phyloP scores from a whole-genome alignment of 2,113 vertebrate species.

The Tenebrosternarchus preto region DNA sequence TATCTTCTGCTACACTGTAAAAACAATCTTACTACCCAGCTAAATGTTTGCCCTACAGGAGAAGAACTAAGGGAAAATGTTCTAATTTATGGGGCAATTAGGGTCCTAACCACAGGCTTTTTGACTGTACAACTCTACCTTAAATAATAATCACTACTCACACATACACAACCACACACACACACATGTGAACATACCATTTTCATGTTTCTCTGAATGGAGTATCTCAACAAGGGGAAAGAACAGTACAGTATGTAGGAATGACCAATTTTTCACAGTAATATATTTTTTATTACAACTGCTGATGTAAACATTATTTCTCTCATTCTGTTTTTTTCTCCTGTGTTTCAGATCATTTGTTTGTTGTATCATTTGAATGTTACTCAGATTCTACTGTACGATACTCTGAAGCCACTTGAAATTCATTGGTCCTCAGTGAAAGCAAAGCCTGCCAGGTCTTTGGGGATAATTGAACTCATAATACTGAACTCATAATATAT shows the following conservation, averaged over 20 bases:
- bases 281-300: no score
- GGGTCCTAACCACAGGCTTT: slow-evolving; percentile 76
- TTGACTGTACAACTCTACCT: slow-evolving; percentile 64
- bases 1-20: slow-evolving; percentile 82
- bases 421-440: no score
- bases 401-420: no score
- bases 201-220: slow-evolving; percentile 23
- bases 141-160: slow-evolving; percentile 63
- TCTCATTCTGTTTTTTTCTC: no score
- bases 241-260: not conserved
- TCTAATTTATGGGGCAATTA: slow-evolving; percentile 86
- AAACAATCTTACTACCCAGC: slow-evolving; percentile 87
- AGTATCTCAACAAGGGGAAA: not conserved
- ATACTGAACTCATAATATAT: no score
- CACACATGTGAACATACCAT: not conserved
- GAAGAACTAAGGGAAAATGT: slow-evolving; percentile 49
- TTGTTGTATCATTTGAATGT: no score
- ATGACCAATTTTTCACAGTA: no score
- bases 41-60: slow-evolving; percentile 73
- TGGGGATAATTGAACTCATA: no score
- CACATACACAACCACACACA: not conserved
- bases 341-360: no score
- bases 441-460: no score
- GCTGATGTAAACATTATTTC: no score
- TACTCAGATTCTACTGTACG: no score